These are phyloP conservation scores for Temnothorax rugatulus DNA, from an alignment of 2,888 invertebrate species.

Conservation along the genomic window DNA sequence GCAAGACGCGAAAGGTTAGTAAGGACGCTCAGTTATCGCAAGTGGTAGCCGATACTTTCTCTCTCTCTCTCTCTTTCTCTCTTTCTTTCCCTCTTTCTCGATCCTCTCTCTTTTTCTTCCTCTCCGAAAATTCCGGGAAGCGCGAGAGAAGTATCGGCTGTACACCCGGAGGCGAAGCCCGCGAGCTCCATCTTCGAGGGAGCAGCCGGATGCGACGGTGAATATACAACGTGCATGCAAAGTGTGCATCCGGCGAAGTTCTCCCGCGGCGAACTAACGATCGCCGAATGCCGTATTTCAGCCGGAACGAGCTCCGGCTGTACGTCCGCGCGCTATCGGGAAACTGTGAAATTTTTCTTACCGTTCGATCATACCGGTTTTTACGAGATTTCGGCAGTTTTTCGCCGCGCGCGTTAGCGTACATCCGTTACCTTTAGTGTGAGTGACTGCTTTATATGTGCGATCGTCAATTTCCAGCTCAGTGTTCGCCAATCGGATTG, in stretches of 20 bases:
- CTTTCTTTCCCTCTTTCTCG: neutral
- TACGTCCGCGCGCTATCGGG: constrained; percentile 56
- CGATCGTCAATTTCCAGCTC: neutral
- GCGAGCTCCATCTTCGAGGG: constrained; percentile 47
- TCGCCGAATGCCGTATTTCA: constrained; percentile 64
- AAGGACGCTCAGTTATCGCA: constrained; percentile 19
- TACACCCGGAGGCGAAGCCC: constrained; percentile 50
- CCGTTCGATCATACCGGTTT: constrained; percentile 17
- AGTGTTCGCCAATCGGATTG: neutral
- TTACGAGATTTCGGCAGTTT: constrained; percentile 37
- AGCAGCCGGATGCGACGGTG: constrained; percentile 52
- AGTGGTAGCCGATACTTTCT: constrained; percentile 45
- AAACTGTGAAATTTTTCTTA: constrained; percentile 45
- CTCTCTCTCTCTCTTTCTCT: neutral
- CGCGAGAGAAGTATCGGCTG: constrained; percentile 34
- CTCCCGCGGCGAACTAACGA: constrained; percentile 67
- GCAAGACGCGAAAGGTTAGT: constrained; percentile 33
- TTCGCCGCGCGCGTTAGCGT: constrained; percentile 13
- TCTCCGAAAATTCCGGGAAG: constrained; percentile 50
- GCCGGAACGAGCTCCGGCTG: constrained; percentile 20
- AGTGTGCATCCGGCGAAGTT: constrained; percentile 66
- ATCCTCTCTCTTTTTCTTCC: no score
- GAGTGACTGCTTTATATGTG: constrained; percentile 13
- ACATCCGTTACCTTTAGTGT: constrained; percentile 12
- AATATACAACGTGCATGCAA: constrained; percentile 69